phyloP scores from a whole-genome alignment of 2,888 invertebrate genomes.

The Dendrolimus pini region DNA sequence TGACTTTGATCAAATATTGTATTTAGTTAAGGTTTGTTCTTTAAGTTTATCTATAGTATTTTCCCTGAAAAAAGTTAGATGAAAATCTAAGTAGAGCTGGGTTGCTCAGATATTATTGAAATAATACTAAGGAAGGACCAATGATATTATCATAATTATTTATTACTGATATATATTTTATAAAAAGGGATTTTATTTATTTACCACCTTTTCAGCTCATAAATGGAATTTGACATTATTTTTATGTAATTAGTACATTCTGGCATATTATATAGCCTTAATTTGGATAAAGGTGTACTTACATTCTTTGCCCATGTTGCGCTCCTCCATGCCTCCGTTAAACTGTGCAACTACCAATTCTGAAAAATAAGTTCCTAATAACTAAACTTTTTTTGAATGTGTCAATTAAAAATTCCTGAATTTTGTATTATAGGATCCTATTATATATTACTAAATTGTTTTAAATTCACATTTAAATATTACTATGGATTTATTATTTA shows the following conservation, averaged over 20 bases:
- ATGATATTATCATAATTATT: too few relatives aligned
- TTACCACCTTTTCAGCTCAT: too few relatives aligned
- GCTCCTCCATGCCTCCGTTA: slow-evolving; percentile 49
- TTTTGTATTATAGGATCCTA: neutral
- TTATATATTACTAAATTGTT: neutral
- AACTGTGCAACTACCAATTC: slow-evolving; percentile 58
- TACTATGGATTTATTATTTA: neutral
- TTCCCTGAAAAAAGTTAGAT: too few relatives aligned
- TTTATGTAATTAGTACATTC: neutral
- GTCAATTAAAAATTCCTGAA: neutral
- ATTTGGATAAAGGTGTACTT: slow-evolving; percentile 24
- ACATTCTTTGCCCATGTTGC: slow-evolving; percentile 47
- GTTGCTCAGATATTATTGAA: too few relatives aligned
- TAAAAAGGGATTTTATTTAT: too few relatives aligned
- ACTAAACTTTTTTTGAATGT: slow-evolving; percentile 2
- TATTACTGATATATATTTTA: too few relatives aligned
- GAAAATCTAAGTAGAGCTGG: too few relatives aligned
- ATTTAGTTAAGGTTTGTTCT: too few relatives aligned
- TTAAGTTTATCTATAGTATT: too few relatives aligned
- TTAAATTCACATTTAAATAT: neutral
- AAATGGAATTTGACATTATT: neutral
- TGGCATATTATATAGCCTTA: too few relatives aligned
- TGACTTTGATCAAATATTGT: too few relatives aligned
- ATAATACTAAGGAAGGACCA: too few relatives aligned
- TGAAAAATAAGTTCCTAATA: slow-evolving; percentile 26